phyloP scores from a whole-genome alignment of 2,113 vertebrate species.

The Notarius lentiginosus region DNA sequence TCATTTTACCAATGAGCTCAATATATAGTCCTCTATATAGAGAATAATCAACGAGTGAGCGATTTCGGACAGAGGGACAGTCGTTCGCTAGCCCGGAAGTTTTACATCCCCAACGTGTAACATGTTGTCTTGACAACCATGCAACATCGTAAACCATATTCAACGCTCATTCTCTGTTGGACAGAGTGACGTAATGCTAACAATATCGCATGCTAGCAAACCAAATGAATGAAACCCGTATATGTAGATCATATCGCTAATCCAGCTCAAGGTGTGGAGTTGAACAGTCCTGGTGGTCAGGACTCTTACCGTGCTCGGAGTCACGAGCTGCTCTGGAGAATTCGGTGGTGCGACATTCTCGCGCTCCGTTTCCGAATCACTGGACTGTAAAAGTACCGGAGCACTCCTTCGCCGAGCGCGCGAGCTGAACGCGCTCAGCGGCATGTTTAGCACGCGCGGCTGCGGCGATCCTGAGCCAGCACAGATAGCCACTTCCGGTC shows the following conservation, averaged over 20 bases:
- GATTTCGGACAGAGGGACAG: no score
- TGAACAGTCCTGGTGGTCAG: neutral
- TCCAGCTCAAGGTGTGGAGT: neutral
- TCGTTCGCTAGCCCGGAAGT: no score
- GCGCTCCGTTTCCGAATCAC: conserved; percentile 66
- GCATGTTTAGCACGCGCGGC: conserved; percentile 62
- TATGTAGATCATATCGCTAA: neutral
- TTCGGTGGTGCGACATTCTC: conserved; percentile 73
- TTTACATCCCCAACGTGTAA: no score
- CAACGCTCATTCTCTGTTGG: no score
- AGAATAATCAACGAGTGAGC: no score
- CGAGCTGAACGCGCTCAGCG: conserved; percentile 53
- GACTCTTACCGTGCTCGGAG: conserved; percentile 39
- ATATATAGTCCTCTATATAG: no score
- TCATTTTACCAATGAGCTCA: no score
- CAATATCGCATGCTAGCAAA: no score
- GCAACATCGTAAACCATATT: no score
- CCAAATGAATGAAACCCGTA: no score
- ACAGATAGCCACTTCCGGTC: conserved; percentile 64
- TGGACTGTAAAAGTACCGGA: conserved; percentile 60
- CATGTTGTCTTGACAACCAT: no score
- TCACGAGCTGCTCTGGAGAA: conserved; percentile 64
- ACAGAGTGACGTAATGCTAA: no score
- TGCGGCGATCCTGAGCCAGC: conserved; percentile 60
- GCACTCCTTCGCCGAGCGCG: conserved; percentile 61